A percentile compares a stretch with the other conserved stretches of the same genome.
These are phyloP conservation scores for Donacobius atricapilla DNA, from an alignment of 2,113 vertebrate species.

Conservation along the genomic window DNA sequence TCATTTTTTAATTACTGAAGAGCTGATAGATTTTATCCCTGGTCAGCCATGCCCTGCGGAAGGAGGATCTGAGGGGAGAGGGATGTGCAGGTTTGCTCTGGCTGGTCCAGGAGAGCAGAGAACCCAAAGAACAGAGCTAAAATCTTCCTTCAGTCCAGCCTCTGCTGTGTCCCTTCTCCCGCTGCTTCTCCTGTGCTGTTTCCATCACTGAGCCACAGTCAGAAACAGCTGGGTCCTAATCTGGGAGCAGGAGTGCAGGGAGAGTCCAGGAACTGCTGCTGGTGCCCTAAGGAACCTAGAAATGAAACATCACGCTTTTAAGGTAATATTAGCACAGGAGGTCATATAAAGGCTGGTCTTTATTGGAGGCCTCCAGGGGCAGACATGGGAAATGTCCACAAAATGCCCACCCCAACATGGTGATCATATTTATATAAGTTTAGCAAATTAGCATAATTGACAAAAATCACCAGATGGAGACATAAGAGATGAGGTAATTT, in stretches of 20 bases:
- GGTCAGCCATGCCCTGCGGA: rapidly evolving
- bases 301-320: rapidly evolving
- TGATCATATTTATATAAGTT: background rate
- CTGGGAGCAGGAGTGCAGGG: background rate
- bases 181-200: background rate
- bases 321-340: rapidly evolving
- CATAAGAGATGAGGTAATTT: background rate
- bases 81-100: background rate
- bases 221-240: background rate
- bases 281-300: too few relatives aligned
- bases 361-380: background rate
- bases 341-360: background rate
- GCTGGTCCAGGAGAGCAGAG: background rate
- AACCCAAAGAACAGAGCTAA: background rate
- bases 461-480: background rate
- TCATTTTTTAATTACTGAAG: background rate
- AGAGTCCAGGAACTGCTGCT: background rate
- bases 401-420: background rate
- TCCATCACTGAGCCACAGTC: background rate
- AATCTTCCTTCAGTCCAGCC: background rate
- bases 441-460: background rate
- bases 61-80: background rate
- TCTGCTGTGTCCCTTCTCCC: background rate
- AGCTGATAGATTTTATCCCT: background rate
- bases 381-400: background rate